A percentile compares a stretch with the other conserved stretches of the same genome.
Conservation (phyloP, 1,140 invertebrate species). For the Chymomyza costata region DNA sequence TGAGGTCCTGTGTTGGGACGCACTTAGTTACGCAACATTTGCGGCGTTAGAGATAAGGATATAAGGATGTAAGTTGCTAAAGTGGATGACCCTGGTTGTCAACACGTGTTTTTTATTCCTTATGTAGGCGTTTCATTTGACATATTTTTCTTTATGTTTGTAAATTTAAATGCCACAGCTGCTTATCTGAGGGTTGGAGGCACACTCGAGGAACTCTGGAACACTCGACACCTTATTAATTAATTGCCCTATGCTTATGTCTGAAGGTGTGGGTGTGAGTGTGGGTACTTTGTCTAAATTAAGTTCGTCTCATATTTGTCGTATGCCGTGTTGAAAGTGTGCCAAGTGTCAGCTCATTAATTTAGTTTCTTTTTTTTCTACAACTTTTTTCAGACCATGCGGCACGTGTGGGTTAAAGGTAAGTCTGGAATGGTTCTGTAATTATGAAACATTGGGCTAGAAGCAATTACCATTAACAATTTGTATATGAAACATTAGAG, state of each 20-base stretch:
- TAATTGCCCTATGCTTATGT: constrained; percentile 27
- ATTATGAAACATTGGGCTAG: no score
- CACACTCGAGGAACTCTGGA: not conserved
- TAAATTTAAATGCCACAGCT: constrained; percentile 57
- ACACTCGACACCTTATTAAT: constrained; percentile 53
- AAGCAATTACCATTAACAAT: no score
- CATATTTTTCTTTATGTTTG: constrained; percentile 55
- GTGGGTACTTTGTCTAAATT: constrained; percentile 30
- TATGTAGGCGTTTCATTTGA: constrained; percentile 54
- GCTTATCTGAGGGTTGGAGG: constrained; percentile 29
- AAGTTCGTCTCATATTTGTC: constrained; percentile 23
- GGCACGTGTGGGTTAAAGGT: constrained; percentile 38
- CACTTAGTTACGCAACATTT: constrained; percentile 72
- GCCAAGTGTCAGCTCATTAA: constrained; percentile 56
- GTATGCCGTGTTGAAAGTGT: constrained; percentile 25
- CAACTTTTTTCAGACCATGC: no score
- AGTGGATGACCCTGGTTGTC: no score
- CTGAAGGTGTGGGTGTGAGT: constrained; percentile 7
- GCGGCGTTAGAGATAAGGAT: constrained; percentile 44
- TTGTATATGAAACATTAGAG: no score
- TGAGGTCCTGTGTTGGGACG: constrained; percentile 8
- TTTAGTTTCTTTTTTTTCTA: constrained; percentile 40
- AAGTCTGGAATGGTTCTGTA: no score
- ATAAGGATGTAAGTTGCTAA: not conserved
- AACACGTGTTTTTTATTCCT: not conserved